Conservation (phyloP, 2,113 vertebrate genomes). For the Tiliqua scincoides region DNA sequence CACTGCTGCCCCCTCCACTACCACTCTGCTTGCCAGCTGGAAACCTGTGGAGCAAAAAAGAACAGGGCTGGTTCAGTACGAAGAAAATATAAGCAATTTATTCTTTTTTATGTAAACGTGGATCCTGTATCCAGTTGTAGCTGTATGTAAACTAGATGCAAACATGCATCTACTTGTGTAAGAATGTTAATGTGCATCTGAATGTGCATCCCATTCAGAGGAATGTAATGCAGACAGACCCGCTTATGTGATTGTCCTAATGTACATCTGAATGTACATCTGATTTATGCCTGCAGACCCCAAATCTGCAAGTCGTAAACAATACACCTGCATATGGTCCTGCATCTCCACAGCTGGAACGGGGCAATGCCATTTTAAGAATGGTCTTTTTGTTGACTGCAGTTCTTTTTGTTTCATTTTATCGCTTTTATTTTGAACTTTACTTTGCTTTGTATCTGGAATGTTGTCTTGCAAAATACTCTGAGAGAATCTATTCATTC, state of each 20-base stretch:
- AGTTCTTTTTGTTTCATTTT: not conserved
- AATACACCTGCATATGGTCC: not conserved
- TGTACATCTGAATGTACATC: not conserved
- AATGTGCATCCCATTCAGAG: not conserved
- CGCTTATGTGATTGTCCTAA: not conserved
- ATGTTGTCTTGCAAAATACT: not conserved
- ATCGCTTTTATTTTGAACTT: not conserved
- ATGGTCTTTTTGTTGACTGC: not conserved
- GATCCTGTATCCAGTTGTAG: not conserved
- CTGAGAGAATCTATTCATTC: not conserved
- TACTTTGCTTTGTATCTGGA: not conserved
- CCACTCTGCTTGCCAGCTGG: slow-evolving; percentile 65
- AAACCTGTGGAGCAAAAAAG: slow-evolving; percentile 64
- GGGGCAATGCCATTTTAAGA: not conserved
- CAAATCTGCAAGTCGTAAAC: not conserved
- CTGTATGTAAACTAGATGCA: not conserved
- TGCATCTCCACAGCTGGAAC: not conserved
- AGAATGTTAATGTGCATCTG: too few relatives aligned
- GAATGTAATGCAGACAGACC: not conserved
- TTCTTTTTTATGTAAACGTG: not conserved
- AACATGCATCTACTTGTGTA: not conserved
- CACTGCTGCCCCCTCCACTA: slow-evolving; percentile 52
- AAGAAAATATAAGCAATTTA: not conserved
- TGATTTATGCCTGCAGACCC: not conserved
- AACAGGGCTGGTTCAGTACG: slow-evolving; percentile 2